A percentile compares a stretch with the other conserved stretches of the same genome.
These are phyloP conservation scores for Adineta ricciae DNA, from an alignment of 2,888 invertebrate genomes.

Conservation along the genomic window DNA sequence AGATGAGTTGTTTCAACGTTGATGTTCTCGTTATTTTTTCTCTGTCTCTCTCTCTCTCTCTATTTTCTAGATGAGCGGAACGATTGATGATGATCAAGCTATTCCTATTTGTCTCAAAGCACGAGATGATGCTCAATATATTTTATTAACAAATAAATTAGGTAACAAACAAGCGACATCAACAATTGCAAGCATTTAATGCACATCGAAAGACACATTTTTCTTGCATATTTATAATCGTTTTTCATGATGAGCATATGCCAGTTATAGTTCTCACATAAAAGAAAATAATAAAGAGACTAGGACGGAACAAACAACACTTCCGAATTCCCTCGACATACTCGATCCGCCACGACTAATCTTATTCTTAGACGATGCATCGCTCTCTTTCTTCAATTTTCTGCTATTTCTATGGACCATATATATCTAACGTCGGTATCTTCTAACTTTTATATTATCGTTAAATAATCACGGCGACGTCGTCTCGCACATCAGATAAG, in stretches of 20 bases:
- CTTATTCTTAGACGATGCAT: neutral
- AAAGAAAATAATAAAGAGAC: neutral
- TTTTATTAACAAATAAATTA: neutral
- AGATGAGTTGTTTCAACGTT: too few relatives aligned
- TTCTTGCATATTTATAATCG: neutral
- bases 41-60: neutral
- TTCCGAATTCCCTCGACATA: neutral
- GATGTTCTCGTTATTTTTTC: too few relatives aligned
- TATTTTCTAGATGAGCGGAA: neutral
- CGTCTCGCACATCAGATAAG: neutral
- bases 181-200: neutral
- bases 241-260: neutral
- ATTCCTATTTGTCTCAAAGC: neutral
- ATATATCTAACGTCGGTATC: neutral
- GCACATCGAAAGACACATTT: neutral
- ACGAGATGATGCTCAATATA: neutral
- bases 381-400: neutral
- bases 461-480: neutral
- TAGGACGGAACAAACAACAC: neutral
- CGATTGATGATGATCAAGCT: neutral
- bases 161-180: neutral
- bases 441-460: neutral
- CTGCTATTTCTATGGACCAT: neutral
- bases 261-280: neutral
- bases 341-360: neutral